Evolutionary conservation across 2,797 vertebrate species (phyloP).

Genomic region (Argentina silus): DNA sequence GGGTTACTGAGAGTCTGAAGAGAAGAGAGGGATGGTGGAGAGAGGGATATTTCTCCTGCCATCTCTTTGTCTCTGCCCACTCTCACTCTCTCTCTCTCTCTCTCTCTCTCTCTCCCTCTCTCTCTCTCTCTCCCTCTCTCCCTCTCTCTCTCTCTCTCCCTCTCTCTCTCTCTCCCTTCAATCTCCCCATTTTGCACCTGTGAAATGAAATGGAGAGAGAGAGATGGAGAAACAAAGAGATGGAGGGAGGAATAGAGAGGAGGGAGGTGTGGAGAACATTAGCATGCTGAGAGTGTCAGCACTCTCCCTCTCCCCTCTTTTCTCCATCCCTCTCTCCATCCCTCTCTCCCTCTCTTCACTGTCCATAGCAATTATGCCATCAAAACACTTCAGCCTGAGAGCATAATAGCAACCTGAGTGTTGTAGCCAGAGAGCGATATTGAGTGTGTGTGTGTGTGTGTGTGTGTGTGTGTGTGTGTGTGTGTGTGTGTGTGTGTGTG

Average conservation of each 20-base stretch:
- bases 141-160: constrained; percentile 52
- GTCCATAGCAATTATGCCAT: constrained; percentile 86
- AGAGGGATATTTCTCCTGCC: background rate
- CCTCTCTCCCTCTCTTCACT: constrained; percentile 60
- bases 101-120: background rate
- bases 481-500: constrained; percentile 50
- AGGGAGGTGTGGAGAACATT: constrained; percentile 66
- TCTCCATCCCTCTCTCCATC: constrained; percentile 61
- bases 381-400: constrained; percentile 85
- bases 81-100: background rate
- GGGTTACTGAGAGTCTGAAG: background rate
- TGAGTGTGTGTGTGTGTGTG: constrained; percentile 49
- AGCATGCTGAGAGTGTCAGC: constrained; percentile 84
- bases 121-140: constrained; percentile 27
- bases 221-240: constrained; percentile 64
- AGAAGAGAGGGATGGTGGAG: background rate
- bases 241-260: constrained; percentile 49
- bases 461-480: constrained; percentile 55
- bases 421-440: constrained; percentile 48
- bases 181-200: constrained; percentile 69
- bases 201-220: constrained; percentile 65
- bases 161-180: constrained; percentile 53
- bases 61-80: background rate
- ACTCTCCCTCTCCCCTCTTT: constrained; percentile 55
- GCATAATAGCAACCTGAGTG: constrained; percentile 81